Percentiles rank a stretch among this genome's conserved stretches.
These are phyloP conservation scores for Apistogramma diplotaenia DNA, from an alignment of 2,113 vertebrate genomes.

Conservation along the genomic window DNA sequence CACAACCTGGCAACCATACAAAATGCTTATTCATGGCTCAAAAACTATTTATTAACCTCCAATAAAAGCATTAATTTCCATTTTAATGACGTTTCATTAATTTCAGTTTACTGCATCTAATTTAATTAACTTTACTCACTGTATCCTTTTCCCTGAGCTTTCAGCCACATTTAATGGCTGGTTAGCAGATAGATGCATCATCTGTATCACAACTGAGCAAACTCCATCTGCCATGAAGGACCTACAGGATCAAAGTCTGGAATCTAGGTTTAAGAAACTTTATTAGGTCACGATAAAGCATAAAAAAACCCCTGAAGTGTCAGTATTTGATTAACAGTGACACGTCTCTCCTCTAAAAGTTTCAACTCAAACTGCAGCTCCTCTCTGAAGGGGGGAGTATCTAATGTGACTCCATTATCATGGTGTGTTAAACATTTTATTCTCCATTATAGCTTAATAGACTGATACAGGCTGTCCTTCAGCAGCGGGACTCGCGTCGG, in stretches of 20 bases:
- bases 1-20: background rate
- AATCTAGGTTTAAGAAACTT: background rate
- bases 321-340: background rate
- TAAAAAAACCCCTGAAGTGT: background rate
- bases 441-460: constrained; percentile 22
- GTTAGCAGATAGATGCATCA: background rate
- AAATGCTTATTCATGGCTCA: background rate
- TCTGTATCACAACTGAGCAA: background rate
- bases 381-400: background rate
- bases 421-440: constrained; percentile 5
- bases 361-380: background rate
- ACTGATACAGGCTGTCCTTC: constrained; percentile 29
- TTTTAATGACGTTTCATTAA: background rate
- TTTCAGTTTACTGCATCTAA: background rate
- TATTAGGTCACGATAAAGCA: background rate
- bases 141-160: too few species aligned
- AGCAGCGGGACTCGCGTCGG: constrained; percentile 4
- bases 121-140: too few species aligned
- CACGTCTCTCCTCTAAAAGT: background rate
- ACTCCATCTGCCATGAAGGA: too few species aligned
- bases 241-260: background rate
- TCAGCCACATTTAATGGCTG: background rate
- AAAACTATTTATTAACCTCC: background rate
- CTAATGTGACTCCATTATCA: constrained; percentile 32
- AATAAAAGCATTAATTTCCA: background rate